These are phyloP conservation scores for Lasioglossum lativentre DNA, from an alignment of 2,888 invertebrate genomes.

Conservation along the genomic window DNA sequence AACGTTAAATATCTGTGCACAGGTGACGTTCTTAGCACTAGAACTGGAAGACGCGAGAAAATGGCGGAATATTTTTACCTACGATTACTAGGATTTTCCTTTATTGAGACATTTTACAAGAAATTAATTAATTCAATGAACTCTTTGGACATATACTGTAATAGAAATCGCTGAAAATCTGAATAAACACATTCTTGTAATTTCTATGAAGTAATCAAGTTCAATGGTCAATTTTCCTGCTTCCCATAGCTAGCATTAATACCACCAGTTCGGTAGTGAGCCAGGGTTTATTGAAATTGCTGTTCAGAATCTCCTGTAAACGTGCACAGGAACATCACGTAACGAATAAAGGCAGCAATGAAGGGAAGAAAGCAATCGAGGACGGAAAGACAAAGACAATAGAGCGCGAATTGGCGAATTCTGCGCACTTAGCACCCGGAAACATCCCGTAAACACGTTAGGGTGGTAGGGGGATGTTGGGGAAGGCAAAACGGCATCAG, in stretches of 20 bases:
- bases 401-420: not conserved
- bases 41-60: no score
- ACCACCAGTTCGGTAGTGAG: not conserved
- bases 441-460: not conserved
- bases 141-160: not conserved
- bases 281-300: not conserved
- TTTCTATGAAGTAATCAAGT: not conserved
- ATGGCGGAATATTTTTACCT: not conserved
- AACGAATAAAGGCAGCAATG: not conserved
- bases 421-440: not conserved
- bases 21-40: not conserved
- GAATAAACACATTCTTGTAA: not conserved
- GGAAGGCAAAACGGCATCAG: constrained; percentile 5
- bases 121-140: not conserved
- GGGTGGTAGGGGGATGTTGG: not conserved
- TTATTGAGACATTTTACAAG: not conserved
- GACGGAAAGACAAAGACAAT: not conserved
- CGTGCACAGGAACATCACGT: not conserved
- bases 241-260: not conserved
- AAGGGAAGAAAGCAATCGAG: not conserved
- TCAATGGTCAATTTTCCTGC: not conserved
- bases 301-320: not conserved
- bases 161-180: no score
- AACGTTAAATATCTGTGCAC: no score
- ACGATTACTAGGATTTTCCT: not conserved